Base-by-base conservation (phyloP, 1,140 invertebrate genomes). In the Paraescarpia echinospica region DNA sequence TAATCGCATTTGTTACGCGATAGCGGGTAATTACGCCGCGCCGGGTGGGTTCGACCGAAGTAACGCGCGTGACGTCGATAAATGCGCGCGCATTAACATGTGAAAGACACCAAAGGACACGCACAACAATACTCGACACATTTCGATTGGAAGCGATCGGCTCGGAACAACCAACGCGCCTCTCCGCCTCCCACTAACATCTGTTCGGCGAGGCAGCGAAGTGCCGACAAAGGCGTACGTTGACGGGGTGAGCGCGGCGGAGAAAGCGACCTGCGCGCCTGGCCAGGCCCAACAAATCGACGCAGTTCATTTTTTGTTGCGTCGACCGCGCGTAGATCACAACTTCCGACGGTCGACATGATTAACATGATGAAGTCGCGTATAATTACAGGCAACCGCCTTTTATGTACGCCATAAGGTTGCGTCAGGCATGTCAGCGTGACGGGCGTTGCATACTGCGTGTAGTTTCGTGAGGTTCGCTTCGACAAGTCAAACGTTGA, bases 1-100 rank as follows among this genome's bases (percentile, higher is more conserved):
- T 77, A 77, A 77, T 77, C 59, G 59, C 59, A 77, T 77, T 77
- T 77, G 59, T 77, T 77, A 77, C 59, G 59, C 59, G 59, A 77
- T 77, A 77, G 59, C 27, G 59, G 59, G 59, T 77, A 77, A 77
- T 77, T 77, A 77, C 59, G 59, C 22, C 59, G 8, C 59, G 59
- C 59, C 4, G 59, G 59, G 59, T 77, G 59, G 59, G 59, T 77
- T 27, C 59, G 59, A 18, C 9, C 0, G 59, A 77, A 77, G 8
- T 77, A 77, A 77, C 59, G 59, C 59, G 59, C 59, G 59, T 77
- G 59, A 77, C 59, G 59, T 77, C 59, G 59, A 77, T 77, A 77
- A 77, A 77, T 77, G 59, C 59, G 59, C 59, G 59, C 59, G 59
- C 59, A 77, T 77, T 77, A 77, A 77, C 59, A 77, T 77, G 59